A percentile compares a stretch with the other conserved stretches of the same genome.
Conservation (phyloP, 2,113 vertebrate genomes). For the Telmatochromis brachygnathus region DNA sequence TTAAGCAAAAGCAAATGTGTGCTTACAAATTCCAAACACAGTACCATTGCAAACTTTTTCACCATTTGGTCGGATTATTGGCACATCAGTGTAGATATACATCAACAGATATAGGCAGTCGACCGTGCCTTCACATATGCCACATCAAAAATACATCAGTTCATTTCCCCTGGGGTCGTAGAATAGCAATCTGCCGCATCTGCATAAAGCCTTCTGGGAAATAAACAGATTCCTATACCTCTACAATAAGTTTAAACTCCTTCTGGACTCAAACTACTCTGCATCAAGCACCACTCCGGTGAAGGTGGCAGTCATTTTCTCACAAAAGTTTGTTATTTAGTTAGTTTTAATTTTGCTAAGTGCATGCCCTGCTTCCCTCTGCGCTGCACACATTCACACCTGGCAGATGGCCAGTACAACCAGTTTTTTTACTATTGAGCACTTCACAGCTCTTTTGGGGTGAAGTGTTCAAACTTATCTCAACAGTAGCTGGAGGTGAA, state of each 20-base stretch:
- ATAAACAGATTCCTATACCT: conserved; percentile 2
- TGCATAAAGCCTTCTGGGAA: neutral
- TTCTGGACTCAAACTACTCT: neutral
- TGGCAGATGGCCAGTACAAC: neutral
- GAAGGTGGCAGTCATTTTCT: neutral
- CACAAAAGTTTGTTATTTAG: neutral
- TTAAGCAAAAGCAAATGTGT: neutral
- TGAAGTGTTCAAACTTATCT: neutral
- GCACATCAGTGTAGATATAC: neutral
- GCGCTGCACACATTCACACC: neutral
- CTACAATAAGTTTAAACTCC: neutral
- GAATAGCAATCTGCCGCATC: neutral
- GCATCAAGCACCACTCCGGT: neutral
- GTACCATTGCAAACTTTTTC: neutral
- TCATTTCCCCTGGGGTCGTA: neutral
- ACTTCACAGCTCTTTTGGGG: conserved; percentile 12
- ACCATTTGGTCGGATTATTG: neutral
- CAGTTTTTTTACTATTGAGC: neutral
- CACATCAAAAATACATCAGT: conserved; percentile 8
- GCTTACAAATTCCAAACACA: neutral
- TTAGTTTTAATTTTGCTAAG: neutral
- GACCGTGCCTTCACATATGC: neutral
- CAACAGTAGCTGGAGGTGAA: neutral
- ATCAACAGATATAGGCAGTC: neutral
- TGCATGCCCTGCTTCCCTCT: neutral